These are phyloP conservation scores for Redunca redunca DNA, from an alignment of 2,113 vertebrate genomes.

Conservation along the genomic window DNA sequence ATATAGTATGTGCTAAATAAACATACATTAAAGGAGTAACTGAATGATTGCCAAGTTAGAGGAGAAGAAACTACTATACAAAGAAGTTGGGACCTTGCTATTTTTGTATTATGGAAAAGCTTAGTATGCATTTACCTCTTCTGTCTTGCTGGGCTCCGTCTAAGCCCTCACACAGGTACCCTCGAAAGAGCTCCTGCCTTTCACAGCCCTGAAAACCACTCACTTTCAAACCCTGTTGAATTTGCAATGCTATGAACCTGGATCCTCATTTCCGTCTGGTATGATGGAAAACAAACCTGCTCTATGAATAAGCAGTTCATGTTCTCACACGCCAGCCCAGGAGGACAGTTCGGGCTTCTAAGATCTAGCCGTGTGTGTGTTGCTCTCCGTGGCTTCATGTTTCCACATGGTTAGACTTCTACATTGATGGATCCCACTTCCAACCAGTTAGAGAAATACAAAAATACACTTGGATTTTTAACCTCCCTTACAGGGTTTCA, in stretches of 20 bases:
- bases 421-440: not conserved
- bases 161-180: not conserved
- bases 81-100: not conserved
- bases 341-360: not conserved
- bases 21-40: not conserved
- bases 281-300: not conserved
- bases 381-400: not conserved
- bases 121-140: not conserved
- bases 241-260: not conserved
- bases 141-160: not conserved
- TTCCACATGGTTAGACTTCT: not conserved
- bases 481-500: constrained; percentile 36
- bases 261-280: not conserved
- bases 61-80: not conserved
- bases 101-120: not conserved
- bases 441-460: constrained; percentile 36
- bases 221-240: not conserved
- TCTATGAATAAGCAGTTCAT: not conserved
- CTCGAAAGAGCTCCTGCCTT: not conserved
- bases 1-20: not conserved
- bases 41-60: not conserved
- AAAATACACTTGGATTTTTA: constrained; percentile 67
- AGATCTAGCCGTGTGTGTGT: not conserved
- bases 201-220: not conserved
- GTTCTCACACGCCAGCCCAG: not conserved